Conservation (phyloP, 2,797 vertebrate genomes). For the Pangasius krempfi region DNA sequence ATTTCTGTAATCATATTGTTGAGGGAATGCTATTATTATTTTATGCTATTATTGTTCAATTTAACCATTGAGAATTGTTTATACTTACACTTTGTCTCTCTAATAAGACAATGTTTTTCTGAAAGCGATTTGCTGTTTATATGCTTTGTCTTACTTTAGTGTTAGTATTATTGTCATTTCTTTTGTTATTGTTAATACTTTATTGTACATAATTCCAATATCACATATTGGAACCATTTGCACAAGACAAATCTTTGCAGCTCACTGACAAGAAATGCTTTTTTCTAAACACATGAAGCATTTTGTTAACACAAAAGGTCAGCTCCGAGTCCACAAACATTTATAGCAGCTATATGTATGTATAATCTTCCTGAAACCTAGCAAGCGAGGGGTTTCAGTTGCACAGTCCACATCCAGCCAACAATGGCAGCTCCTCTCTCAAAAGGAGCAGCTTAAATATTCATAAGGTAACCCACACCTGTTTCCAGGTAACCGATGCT, state of each 20-base stretch:
- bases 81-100: background rate
- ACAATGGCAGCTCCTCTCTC: slow-evolving; percentile 73
- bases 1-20: background rate
- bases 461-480: slow-evolving; percentile 81
- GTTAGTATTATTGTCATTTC: background rate
- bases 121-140: background rate
- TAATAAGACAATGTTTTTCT: background rate
- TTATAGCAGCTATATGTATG: background rate
- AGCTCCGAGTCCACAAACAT: background rate
- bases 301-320: background rate
- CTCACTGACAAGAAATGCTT: background rate
- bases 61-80: background rate
- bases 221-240: background rate
- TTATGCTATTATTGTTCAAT: background rate
- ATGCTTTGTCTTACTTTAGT: background rate
- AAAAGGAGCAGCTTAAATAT: slow-evolving; percentile 77
- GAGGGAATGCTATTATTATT: background rate
- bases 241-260: background rate
- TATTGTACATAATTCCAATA: background rate
- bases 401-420: slow-evolving; percentile 60
- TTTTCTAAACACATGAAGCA: background rate
- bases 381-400: slow-evolving; percentile 51
- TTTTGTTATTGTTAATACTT: too few species aligned
- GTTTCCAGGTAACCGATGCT: slow-evolving; percentile 83
- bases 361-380: background rate